Evolutionary conservation across 2,113 vertebrate genomes (phyloP).

Genomic region (Apodemus speciosus): DNA sequence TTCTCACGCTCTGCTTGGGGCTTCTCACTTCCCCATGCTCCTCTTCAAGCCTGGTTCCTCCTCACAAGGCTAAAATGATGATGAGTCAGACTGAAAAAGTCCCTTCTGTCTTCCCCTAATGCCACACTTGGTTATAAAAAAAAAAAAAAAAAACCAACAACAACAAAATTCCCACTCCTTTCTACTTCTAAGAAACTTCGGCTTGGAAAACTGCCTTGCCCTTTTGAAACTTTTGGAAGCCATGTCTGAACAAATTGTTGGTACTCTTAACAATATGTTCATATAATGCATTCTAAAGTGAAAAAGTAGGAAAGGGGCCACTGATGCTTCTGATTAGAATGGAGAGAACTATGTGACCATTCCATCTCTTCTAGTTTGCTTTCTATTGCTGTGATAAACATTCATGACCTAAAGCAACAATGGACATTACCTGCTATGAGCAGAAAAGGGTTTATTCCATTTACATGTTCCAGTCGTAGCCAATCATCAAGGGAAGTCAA

Average conservation of each 20-base stretch:
- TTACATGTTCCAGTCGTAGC: not conserved
- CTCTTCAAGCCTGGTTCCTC: slow-evolving; percentile 49
- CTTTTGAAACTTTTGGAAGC: not conserved
- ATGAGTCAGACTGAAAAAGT: slow-evolving; percentile 65
- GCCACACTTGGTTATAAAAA: not conserved
- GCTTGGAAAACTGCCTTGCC: not conserved
- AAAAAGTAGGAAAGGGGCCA: not conserved
- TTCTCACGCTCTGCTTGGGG: slow-evolving; percentile 52
- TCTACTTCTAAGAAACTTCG: slow-evolving; percentile 40
- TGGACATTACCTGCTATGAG: not conserved
- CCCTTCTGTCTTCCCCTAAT: slow-evolving; percentile 52
- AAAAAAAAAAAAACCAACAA: not conserved
- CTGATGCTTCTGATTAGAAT: not conserved
- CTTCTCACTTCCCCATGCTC: slow-evolving; percentile 61
- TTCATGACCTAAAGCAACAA: no score
- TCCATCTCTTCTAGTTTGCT: not conserved
- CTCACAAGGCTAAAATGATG: slow-evolving; percentile 36
- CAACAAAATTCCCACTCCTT: slow-evolving; percentile 56
- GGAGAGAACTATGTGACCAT: not conserved
- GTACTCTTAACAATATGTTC: not conserved
- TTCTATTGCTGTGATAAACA: not conserved
- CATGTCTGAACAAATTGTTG: not conserved
- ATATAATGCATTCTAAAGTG: not conserved
- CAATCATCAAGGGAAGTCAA: not conserved
- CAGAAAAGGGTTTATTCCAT: not conserved